Conservation (phyloP, 2,888 invertebrate species). For the Hermodice carunculata region DNA sequence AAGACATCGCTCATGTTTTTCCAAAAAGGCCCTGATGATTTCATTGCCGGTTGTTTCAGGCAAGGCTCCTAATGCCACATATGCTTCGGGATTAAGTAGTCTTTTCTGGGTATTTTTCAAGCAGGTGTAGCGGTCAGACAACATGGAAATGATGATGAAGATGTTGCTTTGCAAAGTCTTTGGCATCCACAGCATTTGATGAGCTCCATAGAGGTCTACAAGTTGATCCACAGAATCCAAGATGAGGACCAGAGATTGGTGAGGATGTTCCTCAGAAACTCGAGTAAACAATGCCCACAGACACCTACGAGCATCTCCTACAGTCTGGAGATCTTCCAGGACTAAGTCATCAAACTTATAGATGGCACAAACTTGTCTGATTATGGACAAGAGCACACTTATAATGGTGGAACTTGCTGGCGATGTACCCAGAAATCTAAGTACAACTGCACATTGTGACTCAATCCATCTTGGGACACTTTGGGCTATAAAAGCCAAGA, state of each 20-base stretch:
- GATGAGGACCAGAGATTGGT: conserved; percentile 29
- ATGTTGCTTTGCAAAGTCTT: conserved; percentile 30
- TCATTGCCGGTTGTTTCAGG: conserved; percentile 20
- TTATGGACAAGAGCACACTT: conserved; percentile 39
- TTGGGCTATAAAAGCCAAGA: conserved; percentile 33
- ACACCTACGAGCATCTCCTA: conserved; percentile 20
- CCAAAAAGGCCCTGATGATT: conserved; percentile 29
- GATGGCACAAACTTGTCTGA: conserved; percentile 37
- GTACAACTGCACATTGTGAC: conserved; percentile 28
- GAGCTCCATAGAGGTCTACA: conserved; percentile 18
- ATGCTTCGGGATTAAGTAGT: conserved; percentile 1
- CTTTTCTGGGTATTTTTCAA: conserved; percentile 19
- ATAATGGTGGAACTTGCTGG: conserved; percentile 46
- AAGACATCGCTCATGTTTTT: conserved; percentile 15
- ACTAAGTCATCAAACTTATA: too few relatives aligned
- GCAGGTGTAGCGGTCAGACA: conserved; percentile 18
- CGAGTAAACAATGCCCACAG: conserved; percentile 13
- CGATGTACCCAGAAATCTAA: conserved; percentile 51
- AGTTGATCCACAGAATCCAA: conserved; percentile 44
- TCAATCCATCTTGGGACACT: conserved; percentile 24
- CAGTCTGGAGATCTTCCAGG: conserved; percentile 8
- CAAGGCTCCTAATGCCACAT: conserved; percentile 26
- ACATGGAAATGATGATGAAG: conserved; percentile 34
- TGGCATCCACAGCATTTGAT: conserved; percentile 39
- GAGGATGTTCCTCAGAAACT: background rate